These are phyloP conservation scores for Phasianus colchicus DNA, from an alignment of 2,113 vertebrate species.

Conservation along the genomic window DNA sequence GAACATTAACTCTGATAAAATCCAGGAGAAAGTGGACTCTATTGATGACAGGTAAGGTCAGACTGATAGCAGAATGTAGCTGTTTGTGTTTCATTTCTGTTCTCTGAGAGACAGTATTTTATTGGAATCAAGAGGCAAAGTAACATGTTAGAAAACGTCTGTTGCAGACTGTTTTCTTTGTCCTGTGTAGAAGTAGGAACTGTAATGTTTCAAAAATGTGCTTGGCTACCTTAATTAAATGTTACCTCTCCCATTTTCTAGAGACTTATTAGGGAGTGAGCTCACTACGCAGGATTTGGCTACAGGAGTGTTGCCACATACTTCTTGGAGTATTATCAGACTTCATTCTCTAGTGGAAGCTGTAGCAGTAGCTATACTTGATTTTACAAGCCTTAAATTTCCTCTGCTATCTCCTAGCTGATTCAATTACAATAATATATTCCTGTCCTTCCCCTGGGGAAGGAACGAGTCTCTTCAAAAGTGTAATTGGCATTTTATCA, in stretches of 20 bases:
- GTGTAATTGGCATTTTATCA: background rate
- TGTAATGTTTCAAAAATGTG: background rate
- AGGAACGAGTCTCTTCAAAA: constrained; percentile 49
- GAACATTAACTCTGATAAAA: constrained; percentile 93
- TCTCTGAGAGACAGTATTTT: background rate
- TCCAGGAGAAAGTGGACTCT: constrained; percentile 97
- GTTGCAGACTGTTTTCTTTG: background rate
- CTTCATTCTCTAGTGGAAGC: background rate
- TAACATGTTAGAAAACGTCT: background rate
- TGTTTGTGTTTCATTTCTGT: background rate
- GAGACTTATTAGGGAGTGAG: background rate
- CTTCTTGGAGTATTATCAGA: background rate
- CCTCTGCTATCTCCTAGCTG: background rate
- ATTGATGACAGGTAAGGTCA: constrained; percentile 91
- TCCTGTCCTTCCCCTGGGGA: constrained; percentile 15
- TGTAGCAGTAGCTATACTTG: background rate
- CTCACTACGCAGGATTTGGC: background rate
- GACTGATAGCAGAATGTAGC: background rate
- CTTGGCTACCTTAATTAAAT: background rate
- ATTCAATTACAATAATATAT: background rate
- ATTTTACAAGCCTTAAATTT: constrained; percentile 7
- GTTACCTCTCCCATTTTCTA: background rate
- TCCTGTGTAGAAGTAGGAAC: background rate
- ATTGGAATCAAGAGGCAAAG: background rate
- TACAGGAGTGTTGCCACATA: background rate